Conservation (phyloP, 2,797 vertebrate species). For the Tragelaphus eurycerus region DNA sequence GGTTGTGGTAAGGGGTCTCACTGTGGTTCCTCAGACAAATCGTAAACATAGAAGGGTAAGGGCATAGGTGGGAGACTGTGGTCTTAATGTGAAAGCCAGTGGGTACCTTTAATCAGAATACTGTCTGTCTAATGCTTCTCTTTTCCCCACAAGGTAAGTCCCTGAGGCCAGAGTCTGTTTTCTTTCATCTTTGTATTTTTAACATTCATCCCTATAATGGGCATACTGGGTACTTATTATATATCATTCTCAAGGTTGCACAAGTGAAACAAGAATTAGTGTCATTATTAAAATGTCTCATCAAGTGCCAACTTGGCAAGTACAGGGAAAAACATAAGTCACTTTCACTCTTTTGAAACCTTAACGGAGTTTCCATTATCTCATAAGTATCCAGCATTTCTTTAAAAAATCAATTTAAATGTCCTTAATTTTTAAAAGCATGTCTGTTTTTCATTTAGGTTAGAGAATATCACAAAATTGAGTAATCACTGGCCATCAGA, state of each 20-base stretch:
- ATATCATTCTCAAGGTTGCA: neutral
- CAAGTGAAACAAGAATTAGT: neutral
- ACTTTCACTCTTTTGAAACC: neutral
- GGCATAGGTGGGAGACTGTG: accelerated
- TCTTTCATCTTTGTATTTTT: neutral
- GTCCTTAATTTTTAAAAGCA: neutral
- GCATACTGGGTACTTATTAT: neutral
- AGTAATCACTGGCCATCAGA: neutral
- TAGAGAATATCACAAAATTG: neutral
- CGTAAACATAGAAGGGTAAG: neutral
- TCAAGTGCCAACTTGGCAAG: neutral
- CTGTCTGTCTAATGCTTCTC: neutral
- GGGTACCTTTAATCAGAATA: neutral
- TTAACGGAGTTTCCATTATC: neutral
- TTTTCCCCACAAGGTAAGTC: neutral
- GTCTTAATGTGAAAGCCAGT: neutral
- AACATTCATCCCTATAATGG: neutral
- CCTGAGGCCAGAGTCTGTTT: neutral
- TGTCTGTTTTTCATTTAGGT: neutral
- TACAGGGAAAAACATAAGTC: neutral
- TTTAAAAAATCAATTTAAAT: neutral
- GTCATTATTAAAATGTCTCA: neutral
- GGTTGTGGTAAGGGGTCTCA: neutral
- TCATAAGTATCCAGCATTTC: neutral
- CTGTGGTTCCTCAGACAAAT: neutral